Base-by-base conservation (phyloP, 2,797 vertebrate species). In the Semotilus atromaculatus region DNA sequence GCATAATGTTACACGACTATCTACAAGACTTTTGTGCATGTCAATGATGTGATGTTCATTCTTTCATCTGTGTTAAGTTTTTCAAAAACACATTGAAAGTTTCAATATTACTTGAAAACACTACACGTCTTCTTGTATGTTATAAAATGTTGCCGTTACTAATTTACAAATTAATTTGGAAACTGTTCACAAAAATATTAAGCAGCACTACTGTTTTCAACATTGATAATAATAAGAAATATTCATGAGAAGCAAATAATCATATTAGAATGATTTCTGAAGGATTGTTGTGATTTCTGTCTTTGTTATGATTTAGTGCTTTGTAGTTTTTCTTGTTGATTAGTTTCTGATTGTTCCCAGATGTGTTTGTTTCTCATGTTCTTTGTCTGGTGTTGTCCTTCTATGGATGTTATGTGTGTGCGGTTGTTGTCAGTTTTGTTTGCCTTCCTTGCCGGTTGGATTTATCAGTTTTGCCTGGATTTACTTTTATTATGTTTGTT, bases 1-100 rank as follows among this genome's bases (percentile, higher is more conserved):
- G 88, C 90, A 78, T 75, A 81, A 89, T 84, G 90, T 88, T 77
- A 73, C 62, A 51, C 34, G 26, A n/a, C 79, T 40, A 53, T 81
- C 23, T 62, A 9, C 40, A 51, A 38, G 23, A 67, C n/a, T 81
- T 68, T 70, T 5, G 26, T 67, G 68, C 36, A 58, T 74, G 18
- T 53, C 26, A 73, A 1, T 13, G 71, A 34, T 48, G 45, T 3
- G 18, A 21, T 31, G 5, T 31, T 29, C n/a, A 11, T 78, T 78
- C 18, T 21, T 77, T 18, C 19, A 13, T 3, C 11, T 55, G 3
- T 10, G 7, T 51, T n/a, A 58, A 55, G 19, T 18, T 16, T 5
- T 76, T 58, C 7, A 60, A 60, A 9, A 38, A 38, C 14, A 4
- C 19, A 21, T 10, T 3, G 10, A 53, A 34, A 21, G n/a, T 45